Conservation (phyloP, 2,797 vertebrate species). For the Varecia variegata region DNA sequence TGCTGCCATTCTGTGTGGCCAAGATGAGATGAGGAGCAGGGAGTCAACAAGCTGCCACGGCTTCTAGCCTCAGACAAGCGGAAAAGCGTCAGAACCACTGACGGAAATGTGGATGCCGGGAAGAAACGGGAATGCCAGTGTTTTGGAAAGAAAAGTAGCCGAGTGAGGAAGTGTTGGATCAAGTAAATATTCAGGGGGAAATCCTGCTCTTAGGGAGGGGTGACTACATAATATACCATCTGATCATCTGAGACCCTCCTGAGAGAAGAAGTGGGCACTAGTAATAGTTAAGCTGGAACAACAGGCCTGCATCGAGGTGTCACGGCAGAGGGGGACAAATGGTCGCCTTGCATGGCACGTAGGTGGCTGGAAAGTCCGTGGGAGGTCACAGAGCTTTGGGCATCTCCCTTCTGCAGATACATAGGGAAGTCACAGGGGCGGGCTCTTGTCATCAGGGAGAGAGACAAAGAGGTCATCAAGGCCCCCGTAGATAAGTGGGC, state of each 20-base stretch:
- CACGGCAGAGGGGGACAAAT: not conserved
- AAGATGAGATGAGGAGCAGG: not conserved
- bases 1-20: fast-evolving
- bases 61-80: not conserved
- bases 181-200: not conserved
- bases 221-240: not conserved
- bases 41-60: not conserved
- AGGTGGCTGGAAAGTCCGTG: not conserved
- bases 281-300: not conserved
- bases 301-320: not conserved
- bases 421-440: not conserved
- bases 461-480: not conserved
- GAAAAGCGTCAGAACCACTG: not conserved
- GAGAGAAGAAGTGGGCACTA: not conserved
- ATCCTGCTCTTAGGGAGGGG: not conserved
- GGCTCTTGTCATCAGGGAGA: not conserved
- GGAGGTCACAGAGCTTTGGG: not conserved
- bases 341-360: not conserved
- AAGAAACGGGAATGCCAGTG: not conserved
- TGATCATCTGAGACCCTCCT: no score
- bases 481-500: not conserved
- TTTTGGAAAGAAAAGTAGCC: slow-evolving; percentile 13
- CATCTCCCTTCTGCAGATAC: not conserved
- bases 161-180: not conserved
- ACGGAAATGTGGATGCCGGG: not conserved